Percentiles rank a stretch among this genome's conserved stretches.
Evolutionary conservation across 2,888 invertebrate species (phyloP).

Genomic region (Sycophila texana): DNA sequence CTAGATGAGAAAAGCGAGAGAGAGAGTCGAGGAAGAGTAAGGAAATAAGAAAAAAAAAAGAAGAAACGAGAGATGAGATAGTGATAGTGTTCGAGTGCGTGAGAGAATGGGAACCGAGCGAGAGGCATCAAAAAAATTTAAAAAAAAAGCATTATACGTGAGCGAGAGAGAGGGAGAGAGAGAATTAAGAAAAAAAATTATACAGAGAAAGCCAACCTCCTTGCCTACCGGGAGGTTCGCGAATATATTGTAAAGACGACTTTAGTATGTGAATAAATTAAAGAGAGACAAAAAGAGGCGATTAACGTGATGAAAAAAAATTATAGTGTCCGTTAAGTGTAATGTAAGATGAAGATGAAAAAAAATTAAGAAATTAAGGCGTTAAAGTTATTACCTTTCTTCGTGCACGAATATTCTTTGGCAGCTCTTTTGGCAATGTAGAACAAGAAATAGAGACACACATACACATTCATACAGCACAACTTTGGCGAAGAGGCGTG

Average conservation of each 20-base stretch:
- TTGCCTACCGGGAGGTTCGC: slow-evolving; percentile 75
- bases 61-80: slow-evolving; percentile 54
- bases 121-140: slow-evolving; percentile 60
- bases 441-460: slow-evolving; percentile 61
- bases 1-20: slow-evolving; percentile 66
- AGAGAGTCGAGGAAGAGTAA: slow-evolving; percentile 57
- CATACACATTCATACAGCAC: slow-evolving; percentile 58
- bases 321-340: slow-evolving; percentile 69
- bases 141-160: slow-evolving; percentile 55
- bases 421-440: slow-evolving; percentile 65
- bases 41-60: slow-evolving; percentile 46
- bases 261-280: slow-evolving; percentile 73
- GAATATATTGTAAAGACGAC: slow-evolving; percentile 74
- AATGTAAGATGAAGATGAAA: slow-evolving; percentile 58
- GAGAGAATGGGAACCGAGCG: slow-evolving; percentile 61
- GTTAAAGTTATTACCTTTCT: slow-evolving; percentile 64
- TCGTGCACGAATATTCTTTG: slow-evolving; percentile 65
- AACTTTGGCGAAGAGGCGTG: slow-evolving; percentile 57
- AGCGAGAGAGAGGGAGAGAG: slow-evolving; percentile 55
- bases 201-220: slow-evolving; percentile 75
- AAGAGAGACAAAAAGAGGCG: slow-evolving; percentile 65
- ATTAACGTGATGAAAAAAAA: slow-evolving; percentile 67
- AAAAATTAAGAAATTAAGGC: slow-evolving; percentile 65
- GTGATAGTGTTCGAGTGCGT: slow-evolving; percentile 58
- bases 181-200: slow-evolving; percentile 71